Conservation (phyloP, 2,797 vertebrate genomes). For the Anas bahamensis region DNA sequence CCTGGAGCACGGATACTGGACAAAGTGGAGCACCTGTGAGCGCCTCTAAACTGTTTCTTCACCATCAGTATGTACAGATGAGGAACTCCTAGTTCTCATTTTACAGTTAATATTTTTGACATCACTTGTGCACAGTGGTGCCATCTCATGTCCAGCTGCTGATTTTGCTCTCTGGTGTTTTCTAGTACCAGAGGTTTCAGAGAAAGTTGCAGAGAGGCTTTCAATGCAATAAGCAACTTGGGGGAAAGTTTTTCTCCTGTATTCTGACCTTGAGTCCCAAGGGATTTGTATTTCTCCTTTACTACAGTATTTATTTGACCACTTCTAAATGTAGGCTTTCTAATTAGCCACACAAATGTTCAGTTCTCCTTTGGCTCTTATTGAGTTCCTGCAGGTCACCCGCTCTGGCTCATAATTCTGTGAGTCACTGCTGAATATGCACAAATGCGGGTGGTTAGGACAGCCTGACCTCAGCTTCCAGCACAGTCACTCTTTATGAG, state of each 20-base stretch:
- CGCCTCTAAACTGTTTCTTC: neutral
- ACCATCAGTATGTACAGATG: neutral
- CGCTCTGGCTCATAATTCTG: conserved; percentile 21
- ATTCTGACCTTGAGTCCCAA: neutral
- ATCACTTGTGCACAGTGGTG: neutral
- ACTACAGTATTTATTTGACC: neutral
- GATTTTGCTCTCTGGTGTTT: neutral
- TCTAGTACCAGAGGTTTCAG: neutral
- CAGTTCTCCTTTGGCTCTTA: neutral
- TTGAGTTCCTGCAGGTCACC: conserved; percentile 44
- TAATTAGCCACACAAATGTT: neutral
- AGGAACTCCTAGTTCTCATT: neutral
- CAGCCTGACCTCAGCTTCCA: conserved; percentile 36
- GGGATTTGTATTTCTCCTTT: neutral
- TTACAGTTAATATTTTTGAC: neutral
- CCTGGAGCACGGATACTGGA: neutral
- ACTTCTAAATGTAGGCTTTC: neutral
- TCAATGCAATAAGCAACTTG: neutral
- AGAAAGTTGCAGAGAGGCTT: neutral
- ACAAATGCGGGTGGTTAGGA: neutral
- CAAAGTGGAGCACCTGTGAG: neutral
- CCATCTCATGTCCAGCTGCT: neutral
- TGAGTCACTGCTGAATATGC: conserved; percentile 59
- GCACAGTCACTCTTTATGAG: neutral
- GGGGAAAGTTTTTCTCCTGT: neutral